Evolutionary conservation across 2,113 vertebrate genomes (phyloP), one percentile per base, ranked within the genome.

Genomic region (Lichenostomus cassidix): DNA sequence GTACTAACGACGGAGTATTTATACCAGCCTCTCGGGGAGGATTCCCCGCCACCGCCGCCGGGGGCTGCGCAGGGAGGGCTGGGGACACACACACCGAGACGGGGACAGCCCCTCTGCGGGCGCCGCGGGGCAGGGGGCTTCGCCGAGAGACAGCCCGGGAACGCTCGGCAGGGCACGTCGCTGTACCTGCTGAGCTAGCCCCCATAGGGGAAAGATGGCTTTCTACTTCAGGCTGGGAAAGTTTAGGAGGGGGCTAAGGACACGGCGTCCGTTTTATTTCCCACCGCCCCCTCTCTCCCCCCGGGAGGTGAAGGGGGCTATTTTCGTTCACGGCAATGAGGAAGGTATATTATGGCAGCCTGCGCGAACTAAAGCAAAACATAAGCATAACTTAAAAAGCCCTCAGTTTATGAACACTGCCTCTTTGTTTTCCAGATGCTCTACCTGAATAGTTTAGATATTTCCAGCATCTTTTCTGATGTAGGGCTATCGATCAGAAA

Each of bases 381-480:
- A 83, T 67, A 88, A 96, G 95, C 94, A 42, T 83, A 96, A 96
- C 91, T 96, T 95, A 20, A 92, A 86, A 95, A 96, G 90, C 92
- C 87, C 88, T 91, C 87, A 76, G 87, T 91, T 91, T 91, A 37
- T 31, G 87, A 87, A 37, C 95, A 95, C 79, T 96, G 96, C 95
- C 69, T 93, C 97, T 98, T 97, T 98, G 97, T 98, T 96, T 92
- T 86, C 95, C 87, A 96, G 92, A 87, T 90, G 85, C 89, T 94
- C 89, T 94, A 70, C 78, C 88, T 96, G 89, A 94, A 87, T 87
- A 83, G 85, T 96, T 92, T 12, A 68, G 79, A 19, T 92, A 94
- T 96, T 94, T 93, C 60, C 95, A 96, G 77, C 84, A 96, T 86
- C 69, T 96, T 95, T 88, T 70, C 80, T 68, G 55, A 67, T 60